Conservation (phyloP, 2,888 invertebrate species). For the Leptothorax acervorum region DNA sequence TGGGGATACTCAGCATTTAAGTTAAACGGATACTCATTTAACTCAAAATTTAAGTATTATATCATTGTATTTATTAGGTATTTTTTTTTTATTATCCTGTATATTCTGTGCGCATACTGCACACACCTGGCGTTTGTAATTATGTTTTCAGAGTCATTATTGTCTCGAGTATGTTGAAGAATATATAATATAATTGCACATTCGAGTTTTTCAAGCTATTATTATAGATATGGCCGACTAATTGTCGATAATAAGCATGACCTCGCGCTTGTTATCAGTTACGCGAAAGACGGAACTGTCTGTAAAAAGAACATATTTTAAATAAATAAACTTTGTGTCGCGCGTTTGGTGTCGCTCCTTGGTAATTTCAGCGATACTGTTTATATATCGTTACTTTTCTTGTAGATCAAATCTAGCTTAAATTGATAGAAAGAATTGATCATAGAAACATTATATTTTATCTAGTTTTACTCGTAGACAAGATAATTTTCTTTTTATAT, state of each 20-base stretch:
- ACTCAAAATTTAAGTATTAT: background rate
- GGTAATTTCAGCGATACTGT: background rate
- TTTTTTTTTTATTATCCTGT: background rate
- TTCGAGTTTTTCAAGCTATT: constrained; percentile 1
- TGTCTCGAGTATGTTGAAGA: constrained; percentile 60
- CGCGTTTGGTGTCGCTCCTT: constrained; percentile 2
- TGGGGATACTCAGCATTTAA: background rate
- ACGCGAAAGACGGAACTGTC: background rate
- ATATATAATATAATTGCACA: background rate
- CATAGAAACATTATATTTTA: background rate
- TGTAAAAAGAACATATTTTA: background rate
- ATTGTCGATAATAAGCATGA: background rate
- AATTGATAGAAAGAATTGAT: background rate
- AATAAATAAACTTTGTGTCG: background rate
- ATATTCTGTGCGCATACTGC: constrained; percentile 57
- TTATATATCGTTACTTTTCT: background rate
- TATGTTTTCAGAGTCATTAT: constrained; percentile 65
- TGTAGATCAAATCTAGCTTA: background rate
- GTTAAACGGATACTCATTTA: background rate
- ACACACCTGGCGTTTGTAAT: constrained; percentile 61
- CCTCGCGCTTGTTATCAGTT: background rate
- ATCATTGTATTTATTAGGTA: background rate
- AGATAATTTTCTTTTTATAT: background rate
- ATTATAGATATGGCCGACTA: background rate
- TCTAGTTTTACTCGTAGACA: background rate